A percentile compares a stretch with the other conserved stretches of the same genome.
Evolutionary conservation across 2,888 invertebrate genomes (phyloP).

Genomic region (Galeopsomyia nigrocyanea): DNA sequence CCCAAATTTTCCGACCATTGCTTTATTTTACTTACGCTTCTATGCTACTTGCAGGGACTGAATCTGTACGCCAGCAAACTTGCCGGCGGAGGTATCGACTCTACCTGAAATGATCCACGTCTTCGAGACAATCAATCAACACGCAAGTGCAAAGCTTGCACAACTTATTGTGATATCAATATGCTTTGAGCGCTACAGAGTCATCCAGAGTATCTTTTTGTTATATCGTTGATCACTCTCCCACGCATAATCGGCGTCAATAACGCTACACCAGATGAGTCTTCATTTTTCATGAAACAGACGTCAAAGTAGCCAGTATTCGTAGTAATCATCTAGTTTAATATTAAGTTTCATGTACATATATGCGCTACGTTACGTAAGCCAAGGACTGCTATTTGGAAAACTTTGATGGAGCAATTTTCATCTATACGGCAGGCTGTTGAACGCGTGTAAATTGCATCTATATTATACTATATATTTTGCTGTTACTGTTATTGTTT

Average conservation of each 20-base stretch:
- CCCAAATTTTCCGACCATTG: conserved; percentile 18
- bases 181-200: conserved; percentile 20
- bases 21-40: not conserved
- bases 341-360: no score
- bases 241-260: no score
- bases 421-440: conserved; percentile 22
- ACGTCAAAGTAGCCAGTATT: no score
- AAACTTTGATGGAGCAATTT: no score
- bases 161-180: conserved; percentile 43
- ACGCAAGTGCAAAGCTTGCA: conserved; percentile 21
- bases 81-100: conserved; percentile 79
- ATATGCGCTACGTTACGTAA: no score
- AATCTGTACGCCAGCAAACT: conserved; percentile 88
- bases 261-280: no score
- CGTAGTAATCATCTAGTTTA: no score
- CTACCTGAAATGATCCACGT: conserved; percentile 64
- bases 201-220: conserved; percentile 3
- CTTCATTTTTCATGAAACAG: no score
- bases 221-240: no score
- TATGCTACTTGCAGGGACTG: conserved; percentile 73
- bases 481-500: conserved; percentile 56
- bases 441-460: not conserved
- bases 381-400: no score
- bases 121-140: not conserved
- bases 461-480: conserved; percentile 26